Percentiles rank a stretch among this genome's conserved stretches.
Conservation (phyloP, 2,888 invertebrate species). For the Drosophila mercatorum region DNA sequence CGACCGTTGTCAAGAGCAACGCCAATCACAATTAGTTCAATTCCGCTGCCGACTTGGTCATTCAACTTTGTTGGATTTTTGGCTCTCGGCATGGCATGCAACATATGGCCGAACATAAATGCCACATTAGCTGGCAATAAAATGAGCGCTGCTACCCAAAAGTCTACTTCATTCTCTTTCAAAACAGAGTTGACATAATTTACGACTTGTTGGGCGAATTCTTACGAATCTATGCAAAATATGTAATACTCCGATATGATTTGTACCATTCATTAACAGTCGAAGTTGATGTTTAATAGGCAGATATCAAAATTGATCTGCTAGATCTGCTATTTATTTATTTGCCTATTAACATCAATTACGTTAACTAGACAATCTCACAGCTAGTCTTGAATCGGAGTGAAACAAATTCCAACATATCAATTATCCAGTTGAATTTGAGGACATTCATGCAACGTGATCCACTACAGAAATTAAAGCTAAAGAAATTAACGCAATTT, state of each 20-base stretch:
- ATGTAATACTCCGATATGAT: neutral
- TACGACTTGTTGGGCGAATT: constrained; percentile 29
- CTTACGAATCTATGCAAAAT: too few relatives aligned
- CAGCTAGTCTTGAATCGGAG: neutral
- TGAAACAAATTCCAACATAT: neutral
- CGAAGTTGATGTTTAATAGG: too few relatives aligned
- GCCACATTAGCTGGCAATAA: constrained; percentile 47
- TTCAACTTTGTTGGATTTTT: constrained; percentile 73
- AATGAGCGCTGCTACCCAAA: constrained; percentile 24
- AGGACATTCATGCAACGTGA: neutral
- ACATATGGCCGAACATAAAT: constrained; percentile 53
- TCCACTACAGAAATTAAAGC: constrained; percentile 1
- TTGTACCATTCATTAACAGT: neutral
- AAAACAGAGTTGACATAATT: constrained; percentile 31
- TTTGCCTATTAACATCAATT: constrained; percentile 17
- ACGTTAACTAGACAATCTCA: neutral
- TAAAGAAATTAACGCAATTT: constrained; percentile 7
- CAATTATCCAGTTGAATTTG: neutral
- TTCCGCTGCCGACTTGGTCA: constrained; percentile 46
- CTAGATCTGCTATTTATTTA: constrained; percentile 5
- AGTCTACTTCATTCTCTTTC: constrained; percentile 13
- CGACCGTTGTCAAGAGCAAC: constrained; percentile 55
- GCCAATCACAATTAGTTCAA: constrained; percentile 28
- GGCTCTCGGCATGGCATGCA: constrained; percentile 53
- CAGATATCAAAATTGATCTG: neutral